Evolutionary conservation across 2,888 invertebrate species (phyloP).

Genomic region (Cryptus armator): DNA sequence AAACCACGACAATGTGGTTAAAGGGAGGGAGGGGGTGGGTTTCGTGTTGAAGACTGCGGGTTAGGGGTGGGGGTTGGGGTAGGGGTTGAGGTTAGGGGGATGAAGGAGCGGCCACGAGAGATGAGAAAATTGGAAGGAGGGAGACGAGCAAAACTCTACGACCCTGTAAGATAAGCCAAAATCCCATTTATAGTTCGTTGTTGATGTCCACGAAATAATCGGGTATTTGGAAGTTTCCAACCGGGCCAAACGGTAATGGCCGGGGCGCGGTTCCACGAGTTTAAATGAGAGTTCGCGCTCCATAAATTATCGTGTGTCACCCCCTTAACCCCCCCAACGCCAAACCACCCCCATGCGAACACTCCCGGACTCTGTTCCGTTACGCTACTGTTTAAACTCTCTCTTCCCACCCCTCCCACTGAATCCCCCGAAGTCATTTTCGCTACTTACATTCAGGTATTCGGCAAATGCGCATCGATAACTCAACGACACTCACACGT

Average conservation of each 20-base stretch:
- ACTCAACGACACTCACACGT: conserved; percentile 51
- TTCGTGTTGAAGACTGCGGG: conserved; percentile 16
- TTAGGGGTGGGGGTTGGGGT: not conserved
- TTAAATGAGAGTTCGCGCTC: conserved; percentile 81
- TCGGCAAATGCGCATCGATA: conserved; percentile 35
- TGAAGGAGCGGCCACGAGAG: not conserved
- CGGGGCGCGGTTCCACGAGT: conserved; percentile 76
- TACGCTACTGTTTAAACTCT: conserved; percentile 11
- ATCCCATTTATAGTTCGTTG: conserved; percentile 82
- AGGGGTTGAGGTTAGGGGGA: not conserved
- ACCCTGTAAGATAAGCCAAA: conserved; percentile 80
- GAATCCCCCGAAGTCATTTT: conserved; percentile 30
- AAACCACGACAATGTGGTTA: conserved; percentile 26
- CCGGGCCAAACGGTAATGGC: conserved; percentile 75
- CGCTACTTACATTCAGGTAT: conserved; percentile 7
- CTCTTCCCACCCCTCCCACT: conserved; percentile 25
- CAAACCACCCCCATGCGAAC: conserved; percentile 4
- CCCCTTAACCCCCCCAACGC: conserved; percentile 2
- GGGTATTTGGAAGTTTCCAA: conserved; percentile 75
- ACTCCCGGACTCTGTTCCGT: conserved; percentile 19
- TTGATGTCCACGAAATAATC: conserved; percentile 74
- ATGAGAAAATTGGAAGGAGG: conserved; percentile 9
- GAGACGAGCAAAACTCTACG: conserved; percentile 73
- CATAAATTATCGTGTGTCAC: conserved; percentile 77
- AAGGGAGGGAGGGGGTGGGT: not conserved